Evolutionary conservation across 2,113 vertebrate genomes (phyloP), one percentile per base, ranked within the genome.

Genomic region (Columba janthina): DNA sequence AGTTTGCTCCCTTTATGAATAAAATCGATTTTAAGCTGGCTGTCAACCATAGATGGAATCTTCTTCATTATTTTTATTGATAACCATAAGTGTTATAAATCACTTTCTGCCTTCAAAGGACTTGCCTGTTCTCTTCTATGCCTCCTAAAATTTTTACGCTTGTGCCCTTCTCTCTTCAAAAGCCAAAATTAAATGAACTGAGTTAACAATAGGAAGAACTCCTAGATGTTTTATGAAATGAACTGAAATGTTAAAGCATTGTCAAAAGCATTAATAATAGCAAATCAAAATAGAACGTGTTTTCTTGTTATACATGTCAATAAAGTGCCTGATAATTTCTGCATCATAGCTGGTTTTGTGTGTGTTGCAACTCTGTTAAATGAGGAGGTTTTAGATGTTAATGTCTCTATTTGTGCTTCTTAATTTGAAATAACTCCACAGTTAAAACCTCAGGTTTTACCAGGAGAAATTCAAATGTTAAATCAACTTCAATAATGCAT

Each of bases 391-490:
- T 50, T 57, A 53, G 61, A 60, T 71, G 42, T 50, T 93, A 84
- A 74, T 78, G 20, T 53, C 16, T 67, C 26, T 74, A 13, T 87
- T 86, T 61, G 26, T 87, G 44, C 62, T 72, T 64, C 74, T 89
- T 67, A 81, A 48, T 85, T 89, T 82, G 75, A 82, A 79, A 31
- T 61, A 78, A 75, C 60, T 57, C 17, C 22, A 12, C 24, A 29
- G 18, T 65, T 91, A 89, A 85, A 93, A 89, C 32, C 36, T 85
- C 44, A 32, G n/a, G 24, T 42, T 82, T 74, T 92, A 53, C 54
- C 44, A 58, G 58, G 69, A n/a, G 62, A 91, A 91, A 42, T 81
- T 82, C 4, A 60, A 10, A 66, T 77, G 12, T 81, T 72, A 76
- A 48, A 82, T 75, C 61, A 50, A 5, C 34, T 91, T 73, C 64